Evolutionary conservation across 2,113 vertebrate genomes (phyloP), one percentile per base, ranked within the genome.

Genomic region (Vimba vimba): DNA sequence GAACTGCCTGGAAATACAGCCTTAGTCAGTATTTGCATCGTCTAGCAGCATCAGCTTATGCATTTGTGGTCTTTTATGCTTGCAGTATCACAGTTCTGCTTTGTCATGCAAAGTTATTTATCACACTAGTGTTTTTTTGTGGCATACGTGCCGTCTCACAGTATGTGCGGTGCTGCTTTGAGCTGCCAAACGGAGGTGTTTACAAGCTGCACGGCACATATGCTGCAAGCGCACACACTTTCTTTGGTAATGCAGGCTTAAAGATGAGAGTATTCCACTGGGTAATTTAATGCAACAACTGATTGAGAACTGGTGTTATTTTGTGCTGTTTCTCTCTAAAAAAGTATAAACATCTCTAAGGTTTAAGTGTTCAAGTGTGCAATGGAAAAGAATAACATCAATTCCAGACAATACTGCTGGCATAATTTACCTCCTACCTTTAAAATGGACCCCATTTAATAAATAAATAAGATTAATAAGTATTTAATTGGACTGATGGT

Each of bases 101-200:
- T 75, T 2, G 43, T 68, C 76, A 86, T 76, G 52, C 79, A 39
- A 68, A 88, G 77, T 84, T 88, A 64, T 86, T 84, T 83, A 84
- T 79, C 66, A 60, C 81, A 47, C 82, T 25, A n/a, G 21, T 25
- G 27, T 79, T 88, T 88, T 79, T 81, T 25, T 83, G 55, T 71
- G 81, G 50, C 85, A 88, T 86, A 88, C 81, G 87, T 79, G 76
- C 55, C 13, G 19, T 86, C 86, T 86, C 81, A 75, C 87, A 80
- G 76, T 27, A 13, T 79, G 85, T 86, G 74, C 55, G 21, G 59
- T 57, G 33, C 77, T 59, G 66, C 52, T 21, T 68, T 66, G 66
- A 50, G 85, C 74, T 88, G 82, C 87, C 85, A 86, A 78, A 88
- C 59, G 80, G 84, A 82, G 76, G 75, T 86, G 80, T 88, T 88